These are phyloP conservation scores for Rhinoderma darwinii DNA, from an alignment of 2,113 vertebrate species.

Conservation along the genomic window DNA sequence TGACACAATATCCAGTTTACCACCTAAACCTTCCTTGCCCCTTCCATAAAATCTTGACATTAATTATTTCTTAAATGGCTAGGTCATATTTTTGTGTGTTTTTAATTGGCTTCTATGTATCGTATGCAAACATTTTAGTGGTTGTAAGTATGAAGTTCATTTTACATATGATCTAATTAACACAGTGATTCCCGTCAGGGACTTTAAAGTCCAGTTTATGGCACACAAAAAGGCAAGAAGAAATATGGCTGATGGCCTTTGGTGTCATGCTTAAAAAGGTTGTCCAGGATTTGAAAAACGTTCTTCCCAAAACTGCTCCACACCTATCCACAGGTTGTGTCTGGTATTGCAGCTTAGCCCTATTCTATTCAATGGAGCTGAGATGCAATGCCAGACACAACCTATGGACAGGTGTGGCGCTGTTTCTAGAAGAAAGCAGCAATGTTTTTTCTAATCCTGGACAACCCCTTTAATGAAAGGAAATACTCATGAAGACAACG, in stretches of 20 bases:
- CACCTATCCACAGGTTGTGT: too few relatives aligned
- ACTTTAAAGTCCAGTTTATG: not conserved
- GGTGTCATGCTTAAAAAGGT: not conserved
- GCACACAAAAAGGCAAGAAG: not conserved
- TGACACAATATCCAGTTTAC: slow-evolving; percentile 11
- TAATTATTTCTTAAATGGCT: slow-evolving; percentile 11
- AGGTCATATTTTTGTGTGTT: not conserved
- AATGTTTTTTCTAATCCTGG: too few relatives aligned
- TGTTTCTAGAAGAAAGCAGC: too few relatives aligned
- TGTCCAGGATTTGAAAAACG: too few relatives aligned
- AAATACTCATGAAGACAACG: too few relatives aligned
- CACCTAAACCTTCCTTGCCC: not conserved
- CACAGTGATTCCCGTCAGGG: not conserved
- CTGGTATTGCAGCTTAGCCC: too few relatives aligned
- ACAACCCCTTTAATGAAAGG: too few relatives aligned
- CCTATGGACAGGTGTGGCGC: too few relatives aligned
- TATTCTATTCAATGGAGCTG: too few relatives aligned
- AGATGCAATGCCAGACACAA: too few relatives aligned
- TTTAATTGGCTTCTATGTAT: not conserved
- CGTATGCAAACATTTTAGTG: not conserved
- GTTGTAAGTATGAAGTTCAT: not conserved
- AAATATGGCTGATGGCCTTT: not conserved
- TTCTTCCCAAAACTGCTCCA: too few relatives aligned
- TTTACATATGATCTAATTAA: not conserved
- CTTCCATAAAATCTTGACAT: not conserved